Percentiles rank a stretch among this genome's conserved stretches.
Conservation (phyloP, 2,888 invertebrate genomes). For the Torymus texanus region DNA sequence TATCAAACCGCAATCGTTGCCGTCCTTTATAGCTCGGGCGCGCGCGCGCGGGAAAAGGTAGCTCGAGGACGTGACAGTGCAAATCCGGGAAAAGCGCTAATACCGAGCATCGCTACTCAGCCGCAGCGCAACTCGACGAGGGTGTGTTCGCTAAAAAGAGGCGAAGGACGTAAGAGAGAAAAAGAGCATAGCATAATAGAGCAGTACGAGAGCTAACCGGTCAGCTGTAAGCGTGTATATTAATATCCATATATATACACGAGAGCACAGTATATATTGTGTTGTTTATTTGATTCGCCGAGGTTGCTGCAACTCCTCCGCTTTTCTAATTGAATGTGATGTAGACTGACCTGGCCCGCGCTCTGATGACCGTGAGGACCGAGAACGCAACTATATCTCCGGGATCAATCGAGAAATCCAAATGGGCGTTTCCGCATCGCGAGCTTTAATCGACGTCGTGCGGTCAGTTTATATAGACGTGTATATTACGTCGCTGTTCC, state of each 20-base stretch:
- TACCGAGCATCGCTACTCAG: neutral
- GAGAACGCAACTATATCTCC: neutral
- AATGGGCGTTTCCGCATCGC: slow-evolving; percentile 37
- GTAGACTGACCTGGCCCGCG: neutral
- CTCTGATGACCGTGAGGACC: neutral
- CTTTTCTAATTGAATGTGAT: neutral
- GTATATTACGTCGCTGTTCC: neutral
- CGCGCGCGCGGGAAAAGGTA: neutral
- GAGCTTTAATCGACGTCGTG: neutral
- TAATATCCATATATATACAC: too few relatives aligned
- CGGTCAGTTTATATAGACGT: too few relatives aligned
- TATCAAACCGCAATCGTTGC: slow-evolving; percentile 23
- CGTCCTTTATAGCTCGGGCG: neutral
- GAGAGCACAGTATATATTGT: too few relatives aligned
- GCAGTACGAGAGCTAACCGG: too few relatives aligned
- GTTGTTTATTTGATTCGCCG: too few relatives aligned
- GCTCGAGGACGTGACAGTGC: slow-evolving; percentile 51
- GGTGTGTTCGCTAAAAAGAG: slow-evolving; percentile 1
- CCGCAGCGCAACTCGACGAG: neutral
- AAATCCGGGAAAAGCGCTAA: slow-evolving; percentile 51
- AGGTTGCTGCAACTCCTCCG: too few relatives aligned
- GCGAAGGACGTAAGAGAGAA: slow-evolving; percentile 23
- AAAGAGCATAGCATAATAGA: too few relatives aligned
- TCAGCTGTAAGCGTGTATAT: too few relatives aligned
- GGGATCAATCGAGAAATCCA: slow-evolving; percentile 24